Base-by-base conservation (phyloP, 2,888 invertebrate species). In the Stomorhina lunata region DNA sequence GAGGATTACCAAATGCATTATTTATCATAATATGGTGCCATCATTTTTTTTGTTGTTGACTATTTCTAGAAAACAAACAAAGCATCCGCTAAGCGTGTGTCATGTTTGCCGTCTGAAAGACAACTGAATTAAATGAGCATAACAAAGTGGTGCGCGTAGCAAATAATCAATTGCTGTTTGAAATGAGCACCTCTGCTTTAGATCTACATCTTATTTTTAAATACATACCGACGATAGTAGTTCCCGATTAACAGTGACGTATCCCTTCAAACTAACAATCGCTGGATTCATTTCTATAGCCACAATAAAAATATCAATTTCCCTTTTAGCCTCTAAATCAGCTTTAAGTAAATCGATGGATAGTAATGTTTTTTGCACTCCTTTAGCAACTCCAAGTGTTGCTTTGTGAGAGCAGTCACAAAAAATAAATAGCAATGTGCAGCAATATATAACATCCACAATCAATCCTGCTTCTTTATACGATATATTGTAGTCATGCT, bases 251-350 rank as follows among this genome's bases (percentile, higher is more conserved):
- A 94, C 94, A 84, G 94, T 90, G 0, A 93, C 93, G 85, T 94
- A 95, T 25, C 95, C 95, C 86, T 93, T 93, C 57, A 95, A 89
- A 29, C 94, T 94, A 0, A 95, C 94, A 17, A 94, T 93, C 0
- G 95, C 94, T 4, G 95, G 94, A 88, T 94, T 94, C 93, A 94
- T 93, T 88, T 94, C 93, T 63, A 94, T 94, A 0, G 94, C 95
- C 85, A 93, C 93, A 83, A 94, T 92, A 89, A 95, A 95, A 80
- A 94, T 92, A 88, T 94, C 94, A 84, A 95, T 93, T 94, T 95
- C 94, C 89, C 92, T 93, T 78, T 93, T 93, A 7, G 94, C 93
- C 9, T 92, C 92, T 83, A 92, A 90, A 86, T 94, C 94, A 0
- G 94, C 92, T 34, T 92, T 91, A n/a, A 92, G 88, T 45, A 94